Evolutionary conservation across 1,140 invertebrate genomes (phyloP).

Genomic region (Megalonaias nervosa): DNA sequence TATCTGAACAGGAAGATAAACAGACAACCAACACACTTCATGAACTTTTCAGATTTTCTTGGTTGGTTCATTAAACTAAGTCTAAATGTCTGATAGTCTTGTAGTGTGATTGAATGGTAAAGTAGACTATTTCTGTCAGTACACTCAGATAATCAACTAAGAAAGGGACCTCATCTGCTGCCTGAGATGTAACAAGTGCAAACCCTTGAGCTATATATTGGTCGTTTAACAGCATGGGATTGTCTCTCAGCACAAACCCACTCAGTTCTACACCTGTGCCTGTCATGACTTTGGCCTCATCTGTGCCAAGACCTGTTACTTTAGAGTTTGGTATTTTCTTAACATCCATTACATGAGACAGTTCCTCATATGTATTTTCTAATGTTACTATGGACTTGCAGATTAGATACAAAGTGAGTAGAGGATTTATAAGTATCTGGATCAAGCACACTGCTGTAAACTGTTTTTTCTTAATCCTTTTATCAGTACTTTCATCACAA

Average conservation of each 20-base stretch:
- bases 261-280: conserved; percentile 4
- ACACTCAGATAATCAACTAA: conserved; percentile 19
- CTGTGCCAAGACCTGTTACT: conserved; percentile 19
- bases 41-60: conserved; percentile 21
- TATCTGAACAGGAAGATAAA: conserved; percentile 21
- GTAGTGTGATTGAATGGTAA: not conserved
- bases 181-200: conserved; percentile 21
- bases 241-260: conserved; percentile 20
- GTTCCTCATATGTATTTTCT: conserved; percentile 2
- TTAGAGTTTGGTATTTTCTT: conserved; percentile 3
- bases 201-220: conserved; percentile 24
- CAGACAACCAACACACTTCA: conserved; percentile 26
- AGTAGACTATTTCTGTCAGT: conserved; percentile 26
- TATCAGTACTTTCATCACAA: conserved; percentile 9
- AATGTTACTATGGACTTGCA: conserved; percentile 9
- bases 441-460: conserved; percentile 11
- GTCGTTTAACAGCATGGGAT: conserved; percentile 20
- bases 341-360: not conserved
- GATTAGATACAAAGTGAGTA: conserved; percentile 7
- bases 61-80: not conserved
- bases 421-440: conserved; percentile 13
- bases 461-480: conserved; percentile 6
- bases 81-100: not conserved
- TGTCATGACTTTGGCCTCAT: conserved; percentile 30
- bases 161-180: conserved; percentile 12